Conservation (phyloP, 2,797 vertebrate genomes). For the Potorous gilbertii region DNA sequence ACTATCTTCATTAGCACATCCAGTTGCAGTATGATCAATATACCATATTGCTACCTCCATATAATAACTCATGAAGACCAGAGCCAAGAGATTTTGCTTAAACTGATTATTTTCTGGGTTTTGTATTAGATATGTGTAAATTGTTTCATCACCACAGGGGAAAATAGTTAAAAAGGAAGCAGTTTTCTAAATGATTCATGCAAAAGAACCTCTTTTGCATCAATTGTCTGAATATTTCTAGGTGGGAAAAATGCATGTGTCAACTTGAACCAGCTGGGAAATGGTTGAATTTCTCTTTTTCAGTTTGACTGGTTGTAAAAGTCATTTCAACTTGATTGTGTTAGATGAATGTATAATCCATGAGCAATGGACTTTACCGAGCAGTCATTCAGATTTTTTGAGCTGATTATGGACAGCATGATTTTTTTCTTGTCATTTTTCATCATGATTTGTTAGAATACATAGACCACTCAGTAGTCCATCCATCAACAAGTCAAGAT, state of each 20-base stretch:
- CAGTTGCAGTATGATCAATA: background rate
- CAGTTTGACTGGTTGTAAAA: constrained; percentile 44
- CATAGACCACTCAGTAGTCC: constrained; percentile 10
- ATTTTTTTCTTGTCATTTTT: constrained; percentile 29
- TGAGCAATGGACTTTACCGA: background rate
- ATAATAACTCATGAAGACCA: background rate
- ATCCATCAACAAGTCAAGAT: background rate
- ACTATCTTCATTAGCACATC: background rate
- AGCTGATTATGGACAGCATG: background rate
- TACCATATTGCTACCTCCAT: background rate
- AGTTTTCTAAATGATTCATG: constrained; percentile 14
- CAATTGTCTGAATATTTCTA: constrained; percentile 11
- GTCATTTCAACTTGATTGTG: background rate
- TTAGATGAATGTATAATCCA: constrained; percentile 22
- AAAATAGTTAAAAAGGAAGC: background rate
- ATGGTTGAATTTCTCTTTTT: constrained; percentile 32
- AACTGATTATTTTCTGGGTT: background rate
- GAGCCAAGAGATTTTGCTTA: background rate
- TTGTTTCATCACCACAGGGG: background rate
- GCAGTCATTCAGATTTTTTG: background rate
- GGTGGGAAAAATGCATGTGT: background rate
- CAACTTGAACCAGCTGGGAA: background rate
- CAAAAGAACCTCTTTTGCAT: constrained; percentile 17
- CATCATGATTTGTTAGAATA: background rate
- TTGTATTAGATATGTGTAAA: background rate